Conservation (phyloP, 2,888 invertebrate genomes). For the Drepana falcataria region DNA sequence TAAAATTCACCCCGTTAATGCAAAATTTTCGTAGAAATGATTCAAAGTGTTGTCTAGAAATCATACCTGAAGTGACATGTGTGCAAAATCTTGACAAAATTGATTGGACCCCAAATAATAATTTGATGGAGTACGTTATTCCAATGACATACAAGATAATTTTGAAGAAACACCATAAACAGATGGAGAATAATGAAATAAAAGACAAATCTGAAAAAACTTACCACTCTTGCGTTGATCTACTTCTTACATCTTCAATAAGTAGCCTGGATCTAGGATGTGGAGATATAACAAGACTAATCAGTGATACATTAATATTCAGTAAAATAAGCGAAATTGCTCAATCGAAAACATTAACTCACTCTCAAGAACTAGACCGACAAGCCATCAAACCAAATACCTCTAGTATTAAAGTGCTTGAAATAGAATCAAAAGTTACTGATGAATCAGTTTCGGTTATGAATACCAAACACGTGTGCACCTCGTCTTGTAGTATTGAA, state of each 20-base stretch:
- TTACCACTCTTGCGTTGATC: constrained; percentile 66
- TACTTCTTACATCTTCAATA: constrained; percentile 28
- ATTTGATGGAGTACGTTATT: constrained; percentile 49
- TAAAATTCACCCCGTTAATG: constrained; percentile 54
- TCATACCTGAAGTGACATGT: constrained; percentile 52
- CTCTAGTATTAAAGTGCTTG: not conserved
- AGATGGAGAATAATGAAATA: constrained; percentile 6
- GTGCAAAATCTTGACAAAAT: constrained; percentile 55
- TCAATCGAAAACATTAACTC: not conserved
- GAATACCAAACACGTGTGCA: not conserved
- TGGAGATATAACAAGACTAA: constrained; percentile 38
- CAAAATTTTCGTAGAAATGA: constrained; percentile 32
- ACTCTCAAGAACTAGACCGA: not conserved
- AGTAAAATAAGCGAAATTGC: constrained; percentile 19
- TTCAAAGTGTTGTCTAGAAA: constrained; percentile 54
- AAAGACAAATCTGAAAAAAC: constrained; percentile 27
- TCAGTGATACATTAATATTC: constrained; percentile 47
- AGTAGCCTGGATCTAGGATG: constrained; percentile 26
- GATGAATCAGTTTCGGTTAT: not conserved
- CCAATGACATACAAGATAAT: constrained; percentile 62
- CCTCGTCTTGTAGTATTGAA: not conserved
- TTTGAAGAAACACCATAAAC: constrained; percentile 34
- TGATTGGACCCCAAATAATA: constrained; percentile 41
- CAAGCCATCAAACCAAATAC: not conserved
- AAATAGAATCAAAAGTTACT: not conserved